A percentile compares a stretch with the other conserved stretches of the same genome.
phyloP scores from a whole-genome alignment of 2,888 invertebrate genomes.

The Netelia virgata region DNA sequence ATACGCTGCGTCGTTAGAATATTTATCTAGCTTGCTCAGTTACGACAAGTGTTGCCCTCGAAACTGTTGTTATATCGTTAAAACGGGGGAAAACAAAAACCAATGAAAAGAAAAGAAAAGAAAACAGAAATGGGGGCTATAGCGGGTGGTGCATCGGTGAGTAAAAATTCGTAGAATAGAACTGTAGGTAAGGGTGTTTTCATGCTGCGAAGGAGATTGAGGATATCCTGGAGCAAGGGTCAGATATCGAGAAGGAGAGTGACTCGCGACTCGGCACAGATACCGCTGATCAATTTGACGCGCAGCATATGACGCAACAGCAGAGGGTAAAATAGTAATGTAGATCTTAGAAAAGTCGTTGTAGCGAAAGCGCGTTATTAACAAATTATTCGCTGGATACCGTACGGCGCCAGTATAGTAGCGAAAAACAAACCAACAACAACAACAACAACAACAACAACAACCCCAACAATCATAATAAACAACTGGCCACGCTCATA shows the following conservation, averaged over 20 bases:
- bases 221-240: slow-evolving; percentile 77
- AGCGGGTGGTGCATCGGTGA: slow-evolving; percentile 75
- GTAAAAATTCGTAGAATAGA: slow-evolving; percentile 83
- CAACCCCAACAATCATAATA: slow-evolving; percentile 31
- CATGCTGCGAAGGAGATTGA: slow-evolving; percentile 83
- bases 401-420: slow-evolving; percentile 18
- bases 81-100: slow-evolving; percentile 19
- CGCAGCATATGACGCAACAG: slow-evolving; percentile 80
- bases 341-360: slow-evolving; percentile 62
- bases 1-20: slow-evolving; percentile 71
- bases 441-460: no score
- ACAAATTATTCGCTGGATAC: slow-evolving; percentile 41
- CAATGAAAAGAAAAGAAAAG: slow-evolving; percentile 8
- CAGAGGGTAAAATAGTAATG: slow-evolving; percentile 82
- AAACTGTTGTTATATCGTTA: slow-evolving; percentile 44
- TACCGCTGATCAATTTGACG: slow-evolving; percentile 78
- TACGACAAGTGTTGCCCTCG: slow-evolving; percentile 58
- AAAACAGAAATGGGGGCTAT: slow-evolving; percentile 23
- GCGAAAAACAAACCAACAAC: slow-evolving; percentile 8
- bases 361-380: slow-evolving; percentile 44
- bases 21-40: slow-evolving; percentile 74
- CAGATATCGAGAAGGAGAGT: slow-evolving; percentile 77
- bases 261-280: slow-evolving; percentile 77
- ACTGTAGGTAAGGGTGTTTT: slow-evolving; percentile 84
- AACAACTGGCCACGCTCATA: slow-evolving; percentile 47